These are phyloP conservation scores for Panulirus ornatus DNA, from an alignment of 1,140 invertebrate genomes.

Conservation along the genomic window DNA sequence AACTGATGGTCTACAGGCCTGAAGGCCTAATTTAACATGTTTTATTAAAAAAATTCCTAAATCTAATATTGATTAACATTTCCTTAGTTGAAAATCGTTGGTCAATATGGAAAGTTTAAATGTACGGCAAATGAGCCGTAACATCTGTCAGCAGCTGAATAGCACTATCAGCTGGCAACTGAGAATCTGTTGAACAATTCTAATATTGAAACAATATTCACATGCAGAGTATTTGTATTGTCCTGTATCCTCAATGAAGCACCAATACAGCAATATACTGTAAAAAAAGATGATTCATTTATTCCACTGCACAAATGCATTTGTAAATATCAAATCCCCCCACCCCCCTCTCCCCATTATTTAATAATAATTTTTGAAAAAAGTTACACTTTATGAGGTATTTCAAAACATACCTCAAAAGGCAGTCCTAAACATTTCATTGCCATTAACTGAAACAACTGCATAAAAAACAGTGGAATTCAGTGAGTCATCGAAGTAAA, in stretches of 20 bases:
- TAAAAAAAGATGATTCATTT: slow-evolving; percentile 46
- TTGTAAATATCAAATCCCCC: slow-evolving; percentile 11
- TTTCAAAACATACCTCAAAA: background rate
- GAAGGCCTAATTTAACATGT: slow-evolving; percentile 54
- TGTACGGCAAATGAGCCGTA: slow-evolving; percentile 48
- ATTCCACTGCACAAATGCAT: slow-evolving; percentile 52
- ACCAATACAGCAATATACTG: slow-evolving; percentile 66
- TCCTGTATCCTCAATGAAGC: slow-evolving; percentile 64
- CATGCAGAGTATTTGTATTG: slow-evolving; percentile 65
- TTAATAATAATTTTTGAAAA: background rate
- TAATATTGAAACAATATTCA: slow-evolving; percentile 57
- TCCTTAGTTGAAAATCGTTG: slow-evolving; percentile 70
- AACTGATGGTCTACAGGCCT: slow-evolving; percentile 63
- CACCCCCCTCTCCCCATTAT: background rate
- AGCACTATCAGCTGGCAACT: slow-evolving; percentile 51
- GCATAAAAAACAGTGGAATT: slow-evolving; percentile 36
- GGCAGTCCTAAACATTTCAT: background rate
- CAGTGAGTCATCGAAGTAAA: slow-evolving; percentile 44
- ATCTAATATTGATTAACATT: slow-evolving; percentile 70
- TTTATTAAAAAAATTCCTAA: slow-evolving; percentile 66
- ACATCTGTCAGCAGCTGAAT: slow-evolving; percentile 48
- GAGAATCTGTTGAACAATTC: slow-evolving; percentile 60
- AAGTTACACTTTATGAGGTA: slow-evolving; percentile 7
- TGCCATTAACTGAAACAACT: background rate
- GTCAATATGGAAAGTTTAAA: slow-evolving; percentile 70